These are phyloP conservation scores for Zosterops japonicus DNA, from an alignment of 2,113 vertebrate genomes.

Conservation along the genomic window DNA sequence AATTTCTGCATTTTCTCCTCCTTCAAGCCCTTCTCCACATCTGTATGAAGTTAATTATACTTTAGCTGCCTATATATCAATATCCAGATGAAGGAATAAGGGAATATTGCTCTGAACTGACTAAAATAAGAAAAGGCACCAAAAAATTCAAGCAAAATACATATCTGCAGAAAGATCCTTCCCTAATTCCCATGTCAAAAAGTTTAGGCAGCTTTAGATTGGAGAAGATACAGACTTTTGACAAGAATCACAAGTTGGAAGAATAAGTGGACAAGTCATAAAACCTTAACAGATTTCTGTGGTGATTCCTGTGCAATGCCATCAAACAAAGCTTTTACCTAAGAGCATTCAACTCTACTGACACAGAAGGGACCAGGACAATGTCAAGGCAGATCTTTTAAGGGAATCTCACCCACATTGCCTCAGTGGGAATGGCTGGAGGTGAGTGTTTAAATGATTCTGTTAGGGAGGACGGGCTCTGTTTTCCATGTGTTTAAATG, in stretches of 20 bases:
- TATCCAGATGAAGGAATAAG: background rate
- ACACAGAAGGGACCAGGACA: background rate
- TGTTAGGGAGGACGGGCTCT: accelerated
- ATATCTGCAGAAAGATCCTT: background rate
- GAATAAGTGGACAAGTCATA: background rate
- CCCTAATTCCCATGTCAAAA: background rate
- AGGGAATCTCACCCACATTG: background rate
- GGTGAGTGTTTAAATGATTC: background rate
- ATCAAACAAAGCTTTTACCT: background rate
- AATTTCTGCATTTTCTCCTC: background rate
- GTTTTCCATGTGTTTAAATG: background rate
- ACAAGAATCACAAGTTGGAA: background rate
- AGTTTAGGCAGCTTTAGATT: background rate
- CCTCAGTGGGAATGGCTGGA: background rate
- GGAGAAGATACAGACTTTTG: background rate
- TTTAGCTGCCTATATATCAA: background rate
- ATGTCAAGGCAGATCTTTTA: background rate
- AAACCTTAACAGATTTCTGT: background rate
- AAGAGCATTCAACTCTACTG: background rate
- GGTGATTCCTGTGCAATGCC: background rate
- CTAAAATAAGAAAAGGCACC: background rate
- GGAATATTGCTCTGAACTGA: background rate
- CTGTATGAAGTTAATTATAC: background rate
- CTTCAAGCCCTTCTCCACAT: background rate
- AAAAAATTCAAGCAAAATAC: background rate